Percentiles rank a stretch among this genome's conserved stretches.
Evolutionary conservation across 1,140 invertebrate species (phyloP).

Genomic region (Neuroterus valhalla): DNA sequence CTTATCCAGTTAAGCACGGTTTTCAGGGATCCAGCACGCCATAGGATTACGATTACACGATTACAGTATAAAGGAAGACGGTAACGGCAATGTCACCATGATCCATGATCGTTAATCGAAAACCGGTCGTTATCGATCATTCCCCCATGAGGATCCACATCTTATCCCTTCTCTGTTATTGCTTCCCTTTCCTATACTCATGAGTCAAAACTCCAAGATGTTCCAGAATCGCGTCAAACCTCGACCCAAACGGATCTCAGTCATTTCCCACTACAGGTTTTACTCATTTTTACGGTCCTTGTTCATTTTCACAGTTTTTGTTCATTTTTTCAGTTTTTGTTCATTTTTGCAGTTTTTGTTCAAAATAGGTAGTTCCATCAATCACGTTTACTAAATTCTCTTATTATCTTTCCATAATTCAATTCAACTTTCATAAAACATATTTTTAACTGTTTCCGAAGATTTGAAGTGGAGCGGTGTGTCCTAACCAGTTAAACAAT

Average conservation of each 20-base stretch:
- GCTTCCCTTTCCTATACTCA: conserved; percentile 7
- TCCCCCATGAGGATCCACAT: conserved; percentile 36
- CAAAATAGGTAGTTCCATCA: no score
- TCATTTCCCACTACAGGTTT: neutral
- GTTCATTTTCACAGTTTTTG: no score
- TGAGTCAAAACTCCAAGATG: neutral
- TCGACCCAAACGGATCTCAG: neutral
- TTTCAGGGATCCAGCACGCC: conserved; percentile 33
- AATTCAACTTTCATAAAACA: no score
- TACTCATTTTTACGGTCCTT: neutral
- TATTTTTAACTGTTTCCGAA: no score
- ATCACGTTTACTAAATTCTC: no score
- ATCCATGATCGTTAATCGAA: conserved; percentile 44
- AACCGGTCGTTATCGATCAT: conserved; percentile 61
- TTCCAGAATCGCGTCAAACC: conserved; percentile 12
- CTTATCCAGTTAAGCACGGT: conserved; percentile 30
- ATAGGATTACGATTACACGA: conserved; percentile 39
- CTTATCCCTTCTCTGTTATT: conserved; percentile 28
- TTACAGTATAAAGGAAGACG: conserved; percentile 36
- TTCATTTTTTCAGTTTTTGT: no score
- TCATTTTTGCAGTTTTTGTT: no score
- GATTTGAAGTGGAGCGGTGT: no score
- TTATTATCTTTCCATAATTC: no score
- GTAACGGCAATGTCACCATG: conserved; percentile 49
- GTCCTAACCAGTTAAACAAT: no score